Evolutionary conservation across 1,140 invertebrate genomes (phyloP), one percentile per base, ranked within the genome.

Genomic region (Leptopilina clavipes): DNA sequence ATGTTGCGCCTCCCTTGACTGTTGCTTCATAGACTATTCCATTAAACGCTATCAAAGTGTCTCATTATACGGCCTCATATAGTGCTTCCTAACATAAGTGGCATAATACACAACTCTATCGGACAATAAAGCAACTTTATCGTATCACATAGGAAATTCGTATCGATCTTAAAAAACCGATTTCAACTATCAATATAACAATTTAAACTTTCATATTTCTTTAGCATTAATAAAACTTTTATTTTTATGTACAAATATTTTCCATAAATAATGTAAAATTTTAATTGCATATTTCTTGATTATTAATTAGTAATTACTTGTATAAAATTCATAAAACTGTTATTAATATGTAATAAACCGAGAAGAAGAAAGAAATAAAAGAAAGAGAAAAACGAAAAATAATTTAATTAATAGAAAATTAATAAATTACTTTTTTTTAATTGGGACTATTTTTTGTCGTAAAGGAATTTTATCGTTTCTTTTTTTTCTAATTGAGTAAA

Each of bases 41-140:
- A 87, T 88, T 87, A 86, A 88, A 84, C 81, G 83, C 81, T 86
- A 88, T 87, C 87, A 88, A 87, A 87, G 83, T 86, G 85, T 87
- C 86, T 81, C 79, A 82, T 88, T 86, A 86, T 83, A 83, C 82
- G 81, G 71, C 52, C 77, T 74, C 25, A 19, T n/a, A n/a, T 77
- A 70, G 74, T 76, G 65, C 75, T 80, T 76, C 73, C 54, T 54
- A 70, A 56, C 75, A 75, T 80, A 75, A 75, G 72, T 82, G 31
- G 19, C 75, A 80, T 81, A 83, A 81, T 72, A 76, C 78, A 78
- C 59, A 75, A 74, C 73, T 75, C 80, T 82, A 83, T 85, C 80
- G 77, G 77, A 70, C 83, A 79, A 84, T 85, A 85, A 86, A 88
- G 79, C 79, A 81, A 71, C 71, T 83, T 84, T 83, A 84, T 75